Evolutionary conservation across 2,888 invertebrate genomes (phyloP), one percentile per base, ranked within the genome.

Genomic region (Drosophila mimetica): DNA sequence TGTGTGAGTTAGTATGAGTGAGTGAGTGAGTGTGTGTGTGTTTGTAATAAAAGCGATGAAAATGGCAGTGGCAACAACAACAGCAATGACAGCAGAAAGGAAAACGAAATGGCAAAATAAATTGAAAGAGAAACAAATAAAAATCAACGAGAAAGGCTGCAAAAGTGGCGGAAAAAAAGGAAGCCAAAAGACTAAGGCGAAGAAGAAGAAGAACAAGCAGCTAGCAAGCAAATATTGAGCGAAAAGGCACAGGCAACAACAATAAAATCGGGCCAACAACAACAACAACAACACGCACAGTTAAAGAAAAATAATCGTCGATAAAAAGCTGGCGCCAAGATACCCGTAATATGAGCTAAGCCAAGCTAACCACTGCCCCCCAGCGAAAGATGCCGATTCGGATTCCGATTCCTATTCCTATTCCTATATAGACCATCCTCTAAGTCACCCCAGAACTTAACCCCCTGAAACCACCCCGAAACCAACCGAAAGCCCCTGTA

Each of bases 91-190:
- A 85, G 77, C 77, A 86, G 85, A 86, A 84, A 88, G 74, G 80
- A 86, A 85, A 85, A 83, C 84, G 88, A 89, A 88, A 89, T 89
- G 85, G 88, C 88, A 86, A 89, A 89, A 90, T 89, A 90, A 89
- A 89, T 90, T 88, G 88, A 89, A 90, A 88, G 85, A 83, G 86
- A 89, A 86, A 88, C 78, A 86, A 89, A 89, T 89, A 89, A 89
- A 89, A 89, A 82, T 88, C 84, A 85, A 85, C 86, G 86, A 85
- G 86, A 84, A 84, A 87, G 84, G 86, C 88, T 86, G 83, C 88
- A 84, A 81, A 84, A 84, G 81, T 77, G 76, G 76, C 83, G 80
- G 85, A 81, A 87, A 80, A 77, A 76, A 73, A 74, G 71, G 67
- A 72, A 78, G 77, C 71, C 64, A 44, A 51, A 51, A 51, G 48